These are phyloP conservation scores for Drosophila bunnanda DNA, from an alignment of 2,888 invertebrate genomes.

Conservation along the genomic window DNA sequence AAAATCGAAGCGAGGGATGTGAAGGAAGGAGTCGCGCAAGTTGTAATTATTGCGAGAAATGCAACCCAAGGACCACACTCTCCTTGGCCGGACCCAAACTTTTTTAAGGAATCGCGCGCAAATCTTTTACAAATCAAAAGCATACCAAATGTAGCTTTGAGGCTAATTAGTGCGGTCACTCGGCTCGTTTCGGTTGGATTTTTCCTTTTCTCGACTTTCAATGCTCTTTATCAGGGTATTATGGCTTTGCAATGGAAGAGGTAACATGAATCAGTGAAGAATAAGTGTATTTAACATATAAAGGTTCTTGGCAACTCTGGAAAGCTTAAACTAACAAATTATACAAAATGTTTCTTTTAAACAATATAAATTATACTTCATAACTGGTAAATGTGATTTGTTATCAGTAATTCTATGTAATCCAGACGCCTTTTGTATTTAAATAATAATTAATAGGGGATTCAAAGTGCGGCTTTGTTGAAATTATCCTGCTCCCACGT, in stretches of 20 bases:
- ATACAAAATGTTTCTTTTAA: not conserved
- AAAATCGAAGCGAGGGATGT: slow-evolving; percentile 10
- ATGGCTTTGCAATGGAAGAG: too few relatives aligned
- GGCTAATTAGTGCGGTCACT: slow-evolving; percentile 85
- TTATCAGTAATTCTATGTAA: not conserved
- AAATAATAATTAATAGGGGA: not conserved
- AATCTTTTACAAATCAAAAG: slow-evolving; percentile 78
- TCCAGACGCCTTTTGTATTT: not conserved
- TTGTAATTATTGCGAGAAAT: slow-evolving; percentile 62
- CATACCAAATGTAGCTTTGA: slow-evolving; percentile 80
- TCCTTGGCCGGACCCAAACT: not conserved
- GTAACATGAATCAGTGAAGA: not conserved
- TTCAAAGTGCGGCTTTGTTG: not conserved
- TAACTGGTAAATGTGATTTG: not conserved
- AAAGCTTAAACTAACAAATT: not conserved
- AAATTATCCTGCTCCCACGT: not conserved
- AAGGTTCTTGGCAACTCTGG: not conserved
- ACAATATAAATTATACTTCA: not conserved
- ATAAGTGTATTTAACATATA: not conserved
- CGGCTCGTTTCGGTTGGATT: slow-evolving; percentile 42
- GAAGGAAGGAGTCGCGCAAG: slow-evolving; percentile 6
- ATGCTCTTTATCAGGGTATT: not conserved
- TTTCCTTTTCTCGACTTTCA: slow-evolving; percentile 11
- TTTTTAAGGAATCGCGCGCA: slow-evolving; percentile 52
- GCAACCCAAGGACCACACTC: slow-evolving; percentile 32